Percentiles rank a stretch among this genome's conserved stretches.
Evolutionary conservation across 2,113 vertebrate genomes (phyloP).

Genomic region (Aythya baeri): DNA sequence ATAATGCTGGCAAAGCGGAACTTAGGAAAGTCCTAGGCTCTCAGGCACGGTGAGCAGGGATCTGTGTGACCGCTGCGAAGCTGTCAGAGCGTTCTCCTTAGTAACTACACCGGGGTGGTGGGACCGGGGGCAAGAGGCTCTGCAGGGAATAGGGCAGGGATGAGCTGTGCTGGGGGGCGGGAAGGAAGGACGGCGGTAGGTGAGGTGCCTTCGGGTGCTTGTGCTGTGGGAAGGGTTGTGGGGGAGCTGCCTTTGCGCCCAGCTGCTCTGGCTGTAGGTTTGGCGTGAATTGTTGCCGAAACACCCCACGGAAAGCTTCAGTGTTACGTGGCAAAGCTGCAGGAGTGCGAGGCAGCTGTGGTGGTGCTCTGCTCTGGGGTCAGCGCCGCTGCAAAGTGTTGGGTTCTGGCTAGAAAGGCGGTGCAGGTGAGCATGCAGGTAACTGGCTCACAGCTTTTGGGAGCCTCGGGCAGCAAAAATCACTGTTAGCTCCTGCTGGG

Average conservation of each 20-base stretch:
- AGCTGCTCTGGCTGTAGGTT: fast-evolving
- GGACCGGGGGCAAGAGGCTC: fast-evolving
- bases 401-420: background rate
- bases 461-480: background rate
- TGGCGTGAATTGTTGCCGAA: background rate
- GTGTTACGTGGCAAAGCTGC: background rate
- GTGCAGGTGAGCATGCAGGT: background rate
- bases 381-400: background rate
- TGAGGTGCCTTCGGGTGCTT: background rate
- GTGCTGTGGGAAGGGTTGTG: background rate
- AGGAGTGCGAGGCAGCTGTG: background rate
- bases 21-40: background rate
- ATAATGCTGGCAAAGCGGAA: background rate
- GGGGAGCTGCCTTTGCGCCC: background rate
- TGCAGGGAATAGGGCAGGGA: background rate
- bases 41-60: background rate
- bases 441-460: background rate
- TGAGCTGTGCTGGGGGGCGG: background rate
- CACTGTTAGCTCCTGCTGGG: background rate
- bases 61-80: background rate
- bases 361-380: background rate
- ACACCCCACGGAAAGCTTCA: background rate
- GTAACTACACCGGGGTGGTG: background rate
- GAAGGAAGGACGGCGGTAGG: background rate
- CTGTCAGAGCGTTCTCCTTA: background rate